phyloP scores from a whole-genome alignment of 2,888 invertebrate species.

The Invenusta paracnida region DNA sequence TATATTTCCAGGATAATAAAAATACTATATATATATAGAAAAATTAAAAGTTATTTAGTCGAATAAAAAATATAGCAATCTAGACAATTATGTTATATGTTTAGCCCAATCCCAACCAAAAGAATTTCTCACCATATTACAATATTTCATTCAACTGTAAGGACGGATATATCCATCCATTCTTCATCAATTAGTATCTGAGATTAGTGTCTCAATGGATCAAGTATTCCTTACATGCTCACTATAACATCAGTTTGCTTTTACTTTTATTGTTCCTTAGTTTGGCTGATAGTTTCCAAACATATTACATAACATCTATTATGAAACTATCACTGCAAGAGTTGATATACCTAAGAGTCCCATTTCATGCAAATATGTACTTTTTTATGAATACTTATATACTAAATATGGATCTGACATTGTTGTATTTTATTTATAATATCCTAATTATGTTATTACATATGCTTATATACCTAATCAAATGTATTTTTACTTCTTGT shows the following conservation, averaged over 20 bases:
- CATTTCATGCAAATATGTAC: neutral
- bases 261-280: neutral
- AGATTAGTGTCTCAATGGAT: neutral
- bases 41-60: too few species aligned
- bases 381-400: neutral
- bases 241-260: too few species aligned
- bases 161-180: too few species aligned
- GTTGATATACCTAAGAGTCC: too few species aligned
- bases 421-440: neutral
- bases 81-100: too few species aligned
- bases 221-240: too few species aligned
- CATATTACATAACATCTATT: neutral
- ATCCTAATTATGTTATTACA: neutral
- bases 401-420: neutral
- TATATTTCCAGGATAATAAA: too few species aligned
- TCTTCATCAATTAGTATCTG: neutral
- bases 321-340: neutral
- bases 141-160: neutral
- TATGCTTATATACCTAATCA: neutral
- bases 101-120: neutral
- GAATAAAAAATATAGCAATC: too few species aligned
- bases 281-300: neutral
- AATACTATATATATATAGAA: too few species aligned
- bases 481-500: neutral
- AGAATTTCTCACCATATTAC: neutral